Evolutionary conservation across 1,140 invertebrate species (phyloP).

Genomic region (Zaprionus ghesquierei): DNA sequence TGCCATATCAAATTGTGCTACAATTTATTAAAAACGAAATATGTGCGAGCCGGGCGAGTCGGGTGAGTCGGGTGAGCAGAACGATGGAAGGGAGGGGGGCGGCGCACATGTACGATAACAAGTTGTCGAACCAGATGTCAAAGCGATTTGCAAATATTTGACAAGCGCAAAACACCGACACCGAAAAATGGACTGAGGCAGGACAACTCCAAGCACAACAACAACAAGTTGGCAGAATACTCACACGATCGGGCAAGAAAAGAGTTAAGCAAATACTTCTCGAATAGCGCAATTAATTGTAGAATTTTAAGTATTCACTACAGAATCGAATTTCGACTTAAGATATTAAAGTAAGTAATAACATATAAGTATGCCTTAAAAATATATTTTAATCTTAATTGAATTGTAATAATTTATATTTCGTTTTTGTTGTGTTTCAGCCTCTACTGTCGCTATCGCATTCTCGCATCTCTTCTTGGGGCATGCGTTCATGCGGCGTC

Average conservation of each 20-base stretch:
- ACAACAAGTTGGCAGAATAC: conserved; percentile 9
- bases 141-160: conserved; percentile 81
- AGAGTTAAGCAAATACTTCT: neutral
- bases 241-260: neutral
- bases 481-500: conserved; percentile 52
- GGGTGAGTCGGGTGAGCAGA: conserved; percentile 27
- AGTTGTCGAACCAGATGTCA: conserved; percentile 81
- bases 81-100: conserved; percentile 17
- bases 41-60: conserved; percentile 56
- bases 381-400: conserved; percentile 8
- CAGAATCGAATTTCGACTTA: too few relatives aligned
- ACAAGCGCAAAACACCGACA: conserved; percentile 71
- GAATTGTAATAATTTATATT: conserved; percentile 11
- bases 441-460: conserved; percentile 36
- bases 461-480: conserved; percentile 42
- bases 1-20: conserved; percentile 79
- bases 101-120: conserved; percentile 63
- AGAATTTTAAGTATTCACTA: too few relatives aligned
- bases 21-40: conserved; percentile 81
- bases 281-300: too few relatives aligned
- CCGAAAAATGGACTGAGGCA: conserved; percentile 39
- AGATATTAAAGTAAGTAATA: too few relatives aligned
- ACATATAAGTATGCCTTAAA: neutral
- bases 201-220: neutral
- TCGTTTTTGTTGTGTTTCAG: conserved; percentile 39